Base-by-base conservation (phyloP, 2,797 vertebrate species). In the Pagetopsis macropterus region DNA sequence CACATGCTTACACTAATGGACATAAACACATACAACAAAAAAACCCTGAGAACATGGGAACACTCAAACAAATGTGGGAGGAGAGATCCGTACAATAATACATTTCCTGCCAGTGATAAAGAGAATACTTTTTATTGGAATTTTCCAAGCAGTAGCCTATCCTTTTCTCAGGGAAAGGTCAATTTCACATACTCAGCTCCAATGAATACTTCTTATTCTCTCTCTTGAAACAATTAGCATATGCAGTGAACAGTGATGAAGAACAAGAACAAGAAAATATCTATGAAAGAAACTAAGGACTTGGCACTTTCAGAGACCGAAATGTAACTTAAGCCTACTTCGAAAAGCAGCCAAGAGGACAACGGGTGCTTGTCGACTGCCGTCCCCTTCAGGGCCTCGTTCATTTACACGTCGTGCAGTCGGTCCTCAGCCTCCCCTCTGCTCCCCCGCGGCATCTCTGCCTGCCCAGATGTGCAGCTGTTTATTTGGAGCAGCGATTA, bases 401-500 rank as follows among this genome's bases (percentile, higher is more conserved):
- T 84, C 87, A 84, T 90, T 87, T 85, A 92, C 82, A 85, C 75
- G 63, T 82, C 68, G 76, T 82, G 72, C 76, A 84, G 84, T 87
- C 65, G 62, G 75, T 85, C 83, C 86, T 71, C 75, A 52, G 77
- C 84, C 86, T 89, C 83, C 86, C 79, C 69, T 87, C 84, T 64
- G 78, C 79, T 87, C 86, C 82, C 73, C 70, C 4, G 65, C 87
- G 87, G 88, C 85, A 40, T 71, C 83, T 70, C 75, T 76, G 83
- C 84, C 81, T 86, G 87, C 76, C 83, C 89, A 93, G 91, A 93
- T 92, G 92, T 92, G 84, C 87, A 87, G 75, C 86, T 92, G 91
- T 89, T 92, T 91, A 82, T 90, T 72, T 79, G 70, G 79, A 84
- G 73, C 83, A 69, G 73, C 19, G 49, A 64, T 71, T 78, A 66